Evolutionary conservation across 2,888 invertebrate species (phyloP).

Genomic region (Elegia similella): DNA sequence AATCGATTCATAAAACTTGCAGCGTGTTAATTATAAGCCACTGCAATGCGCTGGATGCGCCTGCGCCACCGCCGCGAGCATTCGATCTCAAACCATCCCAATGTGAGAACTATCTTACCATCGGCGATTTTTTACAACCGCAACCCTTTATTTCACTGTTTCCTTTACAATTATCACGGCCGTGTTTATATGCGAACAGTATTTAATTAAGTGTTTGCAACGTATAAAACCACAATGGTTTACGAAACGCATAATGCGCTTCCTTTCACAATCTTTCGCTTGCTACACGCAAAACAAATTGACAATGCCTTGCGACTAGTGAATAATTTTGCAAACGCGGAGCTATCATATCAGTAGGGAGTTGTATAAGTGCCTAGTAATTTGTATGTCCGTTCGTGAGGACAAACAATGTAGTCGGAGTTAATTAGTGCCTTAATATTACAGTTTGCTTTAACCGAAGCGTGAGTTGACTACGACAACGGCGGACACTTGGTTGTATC

Average conservation of each 20-base stretch:
- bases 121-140: constrained; percentile 62
- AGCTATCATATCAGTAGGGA: constrained; percentile 38
- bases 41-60: constrained; percentile 62
- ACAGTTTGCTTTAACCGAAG: constrained; percentile 53
- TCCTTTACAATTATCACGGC: constrained; percentile 61
- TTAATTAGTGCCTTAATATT: constrained; percentile 57
- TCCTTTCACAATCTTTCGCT: constrained; percentile 21
- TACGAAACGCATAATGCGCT: constrained; percentile 9
- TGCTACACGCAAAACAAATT: constrained; percentile 25
- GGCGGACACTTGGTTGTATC: constrained; percentile 40
- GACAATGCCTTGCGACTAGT: constrained; percentile 26
- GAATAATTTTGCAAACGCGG: constrained; percentile 29
- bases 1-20: constrained; percentile 80
- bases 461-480: constrained; percentile 53
- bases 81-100: constrained; percentile 48
- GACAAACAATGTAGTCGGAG: constrained; percentile 40
- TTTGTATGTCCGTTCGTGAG: constrained; percentile 48
- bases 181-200: constrained; percentile 43
- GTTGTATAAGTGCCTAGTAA: constrained; percentile 40
- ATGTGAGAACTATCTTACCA: constrained; percentile 67
- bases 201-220: constrained; percentile 34
- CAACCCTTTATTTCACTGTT: constrained; percentile 63
- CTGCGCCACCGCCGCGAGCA: constrained; percentile 52
- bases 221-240: constrained; percentile 23
- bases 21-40: constrained; percentile 82